Conservation (phyloP, 1,140 invertebrate species). For the Drosophila lowei region DNA sequence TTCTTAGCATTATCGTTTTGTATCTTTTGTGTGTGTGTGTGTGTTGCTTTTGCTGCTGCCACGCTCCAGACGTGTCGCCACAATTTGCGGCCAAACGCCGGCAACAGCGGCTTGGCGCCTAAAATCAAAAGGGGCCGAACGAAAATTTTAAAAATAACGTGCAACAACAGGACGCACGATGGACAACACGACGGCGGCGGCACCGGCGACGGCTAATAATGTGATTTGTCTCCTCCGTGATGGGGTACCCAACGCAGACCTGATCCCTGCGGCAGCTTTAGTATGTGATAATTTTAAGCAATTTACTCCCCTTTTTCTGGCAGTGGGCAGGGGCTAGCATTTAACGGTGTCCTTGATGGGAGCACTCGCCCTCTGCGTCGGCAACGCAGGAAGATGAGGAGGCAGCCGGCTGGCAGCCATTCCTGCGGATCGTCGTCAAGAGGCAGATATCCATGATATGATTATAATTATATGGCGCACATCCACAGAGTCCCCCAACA, state of each 20-base stretch:
- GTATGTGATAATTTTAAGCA: conserved; percentile 79
- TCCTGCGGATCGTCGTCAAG: conserved; percentile 46
- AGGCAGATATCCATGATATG: conserved; percentile 50
- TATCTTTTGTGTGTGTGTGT: conserved; percentile 45
- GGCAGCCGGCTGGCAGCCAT: conserved; percentile 16
- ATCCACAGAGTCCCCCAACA: not conserved
- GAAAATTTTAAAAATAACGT: conserved; percentile 73
- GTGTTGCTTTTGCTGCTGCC: conserved; percentile 50
- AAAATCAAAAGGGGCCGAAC: conserved; percentile 74
- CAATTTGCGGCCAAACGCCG: conserved; percentile 79
- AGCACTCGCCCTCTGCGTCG: conserved; percentile 7
- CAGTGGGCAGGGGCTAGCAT: conserved; percentile 45
- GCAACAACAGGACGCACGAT: conserved; percentile 46
- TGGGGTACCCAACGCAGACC: not conserved
- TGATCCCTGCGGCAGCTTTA: conserved; percentile 50
- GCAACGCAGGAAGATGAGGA: not conserved
- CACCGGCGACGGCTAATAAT: conserved; percentile 57
- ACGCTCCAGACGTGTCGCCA: conserved; percentile 81
- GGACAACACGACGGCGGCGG: not conserved
- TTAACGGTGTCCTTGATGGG: conserved; percentile 75
- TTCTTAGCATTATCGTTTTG: conserved; percentile 47
- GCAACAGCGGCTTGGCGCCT: conserved; percentile 70
- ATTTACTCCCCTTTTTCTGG: conserved; percentile 62
- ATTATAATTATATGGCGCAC: conserved; percentile 54
- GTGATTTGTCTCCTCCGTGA: conserved; percentile 65